phyloP scores from a whole-genome alignment of 53 echinoderm and acorn worm genomes.

The Zoroaster sp. region DNA sequence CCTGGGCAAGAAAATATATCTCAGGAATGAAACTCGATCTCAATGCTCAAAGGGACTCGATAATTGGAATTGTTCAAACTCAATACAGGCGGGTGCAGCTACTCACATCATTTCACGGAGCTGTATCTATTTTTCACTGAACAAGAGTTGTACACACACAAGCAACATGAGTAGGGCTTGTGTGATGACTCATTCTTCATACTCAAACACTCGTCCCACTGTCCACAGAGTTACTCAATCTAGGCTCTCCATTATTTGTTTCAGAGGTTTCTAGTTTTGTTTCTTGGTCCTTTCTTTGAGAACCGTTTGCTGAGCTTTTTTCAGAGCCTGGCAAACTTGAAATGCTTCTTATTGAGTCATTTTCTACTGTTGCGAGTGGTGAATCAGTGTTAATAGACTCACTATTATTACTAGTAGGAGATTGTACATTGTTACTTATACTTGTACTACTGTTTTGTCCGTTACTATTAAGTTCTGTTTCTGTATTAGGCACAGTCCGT shows the following conservation, averaged over 20 bases:
- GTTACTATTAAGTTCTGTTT: background rate
- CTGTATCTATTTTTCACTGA: too few species aligned
- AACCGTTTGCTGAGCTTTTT: background rate
- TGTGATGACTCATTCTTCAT: background rate
- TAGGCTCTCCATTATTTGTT: background rate
- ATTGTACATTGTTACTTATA: slow-evolving; percentile 12
- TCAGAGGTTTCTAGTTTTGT: background rate
- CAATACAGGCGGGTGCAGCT: too few species aligned
- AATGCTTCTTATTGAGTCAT: background rate
- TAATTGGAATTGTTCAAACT: too few species aligned
- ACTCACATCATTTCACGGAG: too few species aligned
- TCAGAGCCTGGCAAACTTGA: slow-evolving; percentile 3
- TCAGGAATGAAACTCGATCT: too few species aligned
- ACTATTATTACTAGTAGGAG: background rate
- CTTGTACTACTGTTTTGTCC: background rate
- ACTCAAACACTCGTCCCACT: slow-evolving; percentile 41
- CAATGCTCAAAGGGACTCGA: too few species aligned
- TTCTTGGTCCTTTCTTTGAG: background rate
- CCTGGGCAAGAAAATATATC: too few species aligned
- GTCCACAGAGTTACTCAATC: slow-evolving; percentile 11
- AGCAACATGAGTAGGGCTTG: background rate
- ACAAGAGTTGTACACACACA: too few species aligned
- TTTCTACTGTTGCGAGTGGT: background rate
- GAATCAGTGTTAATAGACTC: background rate
- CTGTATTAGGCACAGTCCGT: background rate